Conservation (phyloP, 2,797 vertebrate species). For the Melanotaenia maccullochi region DNA sequence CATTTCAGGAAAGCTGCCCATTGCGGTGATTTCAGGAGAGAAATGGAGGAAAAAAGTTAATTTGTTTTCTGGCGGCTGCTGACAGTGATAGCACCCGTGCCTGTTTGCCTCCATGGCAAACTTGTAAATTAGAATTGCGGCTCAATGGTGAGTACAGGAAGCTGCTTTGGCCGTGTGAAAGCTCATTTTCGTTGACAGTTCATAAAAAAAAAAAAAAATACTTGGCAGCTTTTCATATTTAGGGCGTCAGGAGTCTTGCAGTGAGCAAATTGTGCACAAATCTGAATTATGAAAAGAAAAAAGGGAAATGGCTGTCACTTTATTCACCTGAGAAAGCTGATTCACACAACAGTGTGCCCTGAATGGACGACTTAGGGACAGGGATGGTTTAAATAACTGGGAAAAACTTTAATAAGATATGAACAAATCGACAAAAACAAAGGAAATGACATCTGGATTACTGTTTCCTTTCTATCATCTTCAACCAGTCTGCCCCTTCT, state of each 20-base stretch:
- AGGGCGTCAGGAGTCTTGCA: constrained; percentile 17
- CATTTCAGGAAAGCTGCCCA: constrained; percentile 68
- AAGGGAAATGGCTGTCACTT: constrained; percentile 43
- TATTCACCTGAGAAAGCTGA: constrained; percentile 18
- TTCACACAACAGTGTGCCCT: constrained; percentile 28
- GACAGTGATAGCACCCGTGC: constrained; percentile 64
- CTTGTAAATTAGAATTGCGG: constrained; percentile 73
- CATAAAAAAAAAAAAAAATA: constrained; percentile 22
- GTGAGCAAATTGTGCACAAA: constrained; percentile 58
- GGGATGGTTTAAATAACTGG: constrained; percentile 4
- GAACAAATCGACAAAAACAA: constrained; percentile 1
- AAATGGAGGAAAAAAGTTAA: constrained; percentile 67
- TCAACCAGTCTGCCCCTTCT: too few species aligned
- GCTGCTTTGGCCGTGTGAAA: constrained; percentile 38
- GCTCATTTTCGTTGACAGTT: constrained; percentile 54
- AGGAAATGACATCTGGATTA: neutral
- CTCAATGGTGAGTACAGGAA: constrained; percentile 48
- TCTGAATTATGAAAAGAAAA: constrained; percentile 47
- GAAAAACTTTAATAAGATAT: constrained; percentile 2
- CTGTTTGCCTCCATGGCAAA: constrained; percentile 65
- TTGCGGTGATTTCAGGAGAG: constrained; percentile 36
- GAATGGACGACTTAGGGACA: constrained; percentile 4
- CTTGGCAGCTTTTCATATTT: constrained; percentile 56
- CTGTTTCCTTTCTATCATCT: too few species aligned
- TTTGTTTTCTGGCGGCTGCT: constrained; percentile 75